Base-by-base conservation (phyloP, 2,888 invertebrate species). In the Temnothorax rugatulus region DNA sequence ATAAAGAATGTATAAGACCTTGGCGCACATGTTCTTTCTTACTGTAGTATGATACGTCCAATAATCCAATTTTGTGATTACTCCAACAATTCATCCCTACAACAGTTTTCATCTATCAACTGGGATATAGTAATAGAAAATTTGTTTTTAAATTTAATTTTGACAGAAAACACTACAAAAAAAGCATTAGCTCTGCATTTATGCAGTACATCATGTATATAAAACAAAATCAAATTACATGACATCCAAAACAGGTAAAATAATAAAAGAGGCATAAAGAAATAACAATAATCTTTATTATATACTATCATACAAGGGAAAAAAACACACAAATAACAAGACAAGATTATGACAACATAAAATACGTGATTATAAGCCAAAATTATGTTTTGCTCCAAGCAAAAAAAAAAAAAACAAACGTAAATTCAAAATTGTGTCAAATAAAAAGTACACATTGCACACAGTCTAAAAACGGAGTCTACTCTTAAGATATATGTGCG, bases 231-330 rank as follows among this genome's bases (percentile, higher is more conserved):
- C 4, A 59, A 71, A 38, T n/a, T 44, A 57, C 5, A 47, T 29
- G 15, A 59, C n/a, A 21, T 41, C 13, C 8, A 73, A 34, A 79
- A 15, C 34, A 59, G 79, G 73, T 73, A 61, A 73, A 79, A 73
- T 59, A 79, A 79, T 73, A 73, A 59, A 68, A 29, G 25, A 59
- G 18, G 11, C 57, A 50, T 25, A 79, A 47, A 38, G 73, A 79
- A 79, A 47, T 69, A 73, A 79, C 21, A 73, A 74, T 38, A 47
- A 79, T 79, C 13, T 79, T 79, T 79, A 79, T 79, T 79, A 77
- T 25, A 3, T 66, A 59, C 54, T 79, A 59, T 59, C 59, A 47
- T 13, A 79, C 41, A 79, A 73, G 21, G 13, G 61, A 73, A 71
- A 59, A 34, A 66, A n/a, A n/a, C n/a, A 73, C 44, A 47, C 59